Conservation (phyloP, 2,113 vertebrate genomes). For the Mesoclemmys tuberculata region DNA sequence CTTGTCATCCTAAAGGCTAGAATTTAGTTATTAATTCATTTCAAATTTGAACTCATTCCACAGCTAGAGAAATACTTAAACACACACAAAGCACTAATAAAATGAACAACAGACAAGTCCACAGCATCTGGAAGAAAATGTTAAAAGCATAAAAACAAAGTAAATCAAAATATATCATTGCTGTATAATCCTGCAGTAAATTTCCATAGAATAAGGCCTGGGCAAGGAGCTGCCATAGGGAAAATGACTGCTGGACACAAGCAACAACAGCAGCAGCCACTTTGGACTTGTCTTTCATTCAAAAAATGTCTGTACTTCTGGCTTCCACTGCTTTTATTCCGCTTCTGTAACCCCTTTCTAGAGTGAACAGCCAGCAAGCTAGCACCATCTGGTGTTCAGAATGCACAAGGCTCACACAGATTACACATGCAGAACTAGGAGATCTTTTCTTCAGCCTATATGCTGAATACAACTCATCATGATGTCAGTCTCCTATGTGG, state of each 20-base stretch:
- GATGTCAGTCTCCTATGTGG: background rate
- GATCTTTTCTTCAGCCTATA: background rate
- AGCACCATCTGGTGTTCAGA: constrained; percentile 52
- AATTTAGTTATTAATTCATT: background rate
- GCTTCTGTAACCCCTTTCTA: background rate
- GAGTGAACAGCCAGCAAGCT: background rate
- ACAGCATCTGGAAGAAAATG: background rate
- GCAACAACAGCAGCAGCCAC: too few relatives aligned
- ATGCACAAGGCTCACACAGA: background rate
- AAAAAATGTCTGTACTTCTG: too few relatives aligned
- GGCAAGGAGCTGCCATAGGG: accelerated
- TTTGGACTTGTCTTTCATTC: background rate
- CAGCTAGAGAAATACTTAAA: accelerated
- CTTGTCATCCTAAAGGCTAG: accelerated
- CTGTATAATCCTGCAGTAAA: background rate
- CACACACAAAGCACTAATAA: accelerated
- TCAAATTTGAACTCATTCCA: background rate
- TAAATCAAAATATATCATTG: background rate
- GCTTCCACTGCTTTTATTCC: background rate
- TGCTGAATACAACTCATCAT: background rate
- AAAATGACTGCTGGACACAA: background rate
- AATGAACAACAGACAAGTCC: background rate
- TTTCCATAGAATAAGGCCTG: background rate
- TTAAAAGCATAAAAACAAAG: too few relatives aligned
- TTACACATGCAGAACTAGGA: background rate